Evolutionary conservation across 2,888 invertebrate species (phyloP).

Genomic region (Leptopterna dolabrata): DNA sequence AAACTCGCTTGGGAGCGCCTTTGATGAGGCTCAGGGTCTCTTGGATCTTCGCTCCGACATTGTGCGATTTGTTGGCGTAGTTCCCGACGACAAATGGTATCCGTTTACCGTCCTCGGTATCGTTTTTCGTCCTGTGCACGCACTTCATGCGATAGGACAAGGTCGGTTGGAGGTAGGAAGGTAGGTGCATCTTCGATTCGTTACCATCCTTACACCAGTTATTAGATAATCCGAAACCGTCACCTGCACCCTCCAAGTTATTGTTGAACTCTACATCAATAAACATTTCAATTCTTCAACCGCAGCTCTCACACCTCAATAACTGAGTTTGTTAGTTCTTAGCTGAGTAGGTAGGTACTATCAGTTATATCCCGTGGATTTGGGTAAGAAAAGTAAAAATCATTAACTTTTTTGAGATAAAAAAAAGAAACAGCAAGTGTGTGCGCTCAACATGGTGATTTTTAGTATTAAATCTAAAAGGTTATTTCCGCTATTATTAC

Average conservation of each 20-base stretch:
- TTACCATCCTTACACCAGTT: background rate
- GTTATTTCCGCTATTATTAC: too few relatives aligned
- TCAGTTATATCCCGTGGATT: too few relatives aligned
- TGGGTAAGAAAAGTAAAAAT: too few relatives aligned
- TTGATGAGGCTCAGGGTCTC: background rate
- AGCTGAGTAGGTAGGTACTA: too few relatives aligned
- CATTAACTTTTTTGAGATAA: too few relatives aligned
- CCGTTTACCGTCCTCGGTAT: background rate
- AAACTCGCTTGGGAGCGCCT: background rate
- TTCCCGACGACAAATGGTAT: background rate
- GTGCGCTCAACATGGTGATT: too few relatives aligned
- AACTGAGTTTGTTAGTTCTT: too few relatives aligned
- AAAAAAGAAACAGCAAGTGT: too few relatives aligned
- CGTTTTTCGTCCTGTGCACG: background rate
- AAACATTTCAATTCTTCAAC: background rate
- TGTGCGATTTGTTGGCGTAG: background rate
- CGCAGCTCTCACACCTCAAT: too few relatives aligned
- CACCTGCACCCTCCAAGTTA: background rate
- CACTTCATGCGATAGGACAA: background rate
- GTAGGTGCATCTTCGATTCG: background rate
- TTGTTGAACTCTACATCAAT: background rate
- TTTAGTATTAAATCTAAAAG: too few relatives aligned
- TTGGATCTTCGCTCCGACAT: background rate
- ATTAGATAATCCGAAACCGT: background rate
- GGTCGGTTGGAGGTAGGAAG: background rate